Conservation (phyloP, 2,797 vertebrate species). For the Xenops minutus region DNA sequence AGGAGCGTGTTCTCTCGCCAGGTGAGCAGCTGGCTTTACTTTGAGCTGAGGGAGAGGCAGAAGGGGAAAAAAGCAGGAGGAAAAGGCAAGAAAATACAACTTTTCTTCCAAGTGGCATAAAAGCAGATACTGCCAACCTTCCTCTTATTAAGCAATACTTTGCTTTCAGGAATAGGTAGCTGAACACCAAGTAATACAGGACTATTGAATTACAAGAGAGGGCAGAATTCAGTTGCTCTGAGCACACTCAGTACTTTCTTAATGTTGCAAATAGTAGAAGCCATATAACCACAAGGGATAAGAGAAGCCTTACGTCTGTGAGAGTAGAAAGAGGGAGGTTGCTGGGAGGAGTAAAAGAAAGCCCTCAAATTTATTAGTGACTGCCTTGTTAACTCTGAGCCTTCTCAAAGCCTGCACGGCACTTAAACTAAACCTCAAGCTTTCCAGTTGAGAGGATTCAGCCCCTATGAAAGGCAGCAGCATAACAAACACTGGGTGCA, state of each 20-base stretch:
- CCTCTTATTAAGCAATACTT: background rate
- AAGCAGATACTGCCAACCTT: background rate
- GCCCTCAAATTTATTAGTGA: background rate
- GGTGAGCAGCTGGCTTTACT: slow-evolving; percentile 3
- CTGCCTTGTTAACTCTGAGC: background rate
- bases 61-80: background rate
- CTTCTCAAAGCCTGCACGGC: background rate
- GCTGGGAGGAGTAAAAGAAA: background rate
- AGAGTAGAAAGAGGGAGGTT: background rate
- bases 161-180: background rate
- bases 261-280: background rate
- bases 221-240: background rate
- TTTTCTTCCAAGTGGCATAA: background rate
- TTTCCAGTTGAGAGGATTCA: background rate
- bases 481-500: accelerated
- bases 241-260: background rate
- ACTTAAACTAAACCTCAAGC: background rate
- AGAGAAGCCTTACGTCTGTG: background rate
- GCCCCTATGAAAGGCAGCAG: background rate
- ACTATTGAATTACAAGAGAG: background rate
- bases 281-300: background rate
- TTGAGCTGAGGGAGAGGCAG: background rate
- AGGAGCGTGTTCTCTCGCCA: background rate
- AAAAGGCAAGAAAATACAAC: background rate
- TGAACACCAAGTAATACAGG: background rate